Percentiles rank a stretch among this genome's conserved stretches.
Evolutionary conservation across 2,888 invertebrate species (phyloP).

Genomic region (Drosophila barbarae): DNA sequence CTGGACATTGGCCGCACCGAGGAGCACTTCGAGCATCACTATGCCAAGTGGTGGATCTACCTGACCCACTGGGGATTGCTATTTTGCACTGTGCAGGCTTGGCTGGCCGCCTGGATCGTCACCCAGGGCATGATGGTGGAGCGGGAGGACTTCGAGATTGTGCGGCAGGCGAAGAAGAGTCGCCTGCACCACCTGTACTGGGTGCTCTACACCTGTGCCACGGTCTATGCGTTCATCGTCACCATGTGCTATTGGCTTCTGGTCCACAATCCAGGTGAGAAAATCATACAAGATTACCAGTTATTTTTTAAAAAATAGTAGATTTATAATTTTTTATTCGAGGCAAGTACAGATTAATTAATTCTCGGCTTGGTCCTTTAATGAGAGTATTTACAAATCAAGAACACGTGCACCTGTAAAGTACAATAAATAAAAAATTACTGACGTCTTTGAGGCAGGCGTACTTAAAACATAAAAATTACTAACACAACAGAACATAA

Average conservation of each 20-base stretch:
- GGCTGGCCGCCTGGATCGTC: constrained; percentile 80
- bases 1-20: constrained; percentile 80
- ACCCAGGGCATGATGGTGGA: constrained; percentile 80
- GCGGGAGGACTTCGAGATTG: constrained; percentile 80
- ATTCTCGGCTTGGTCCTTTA: neutral
- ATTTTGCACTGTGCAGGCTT: constrained; percentile 79
- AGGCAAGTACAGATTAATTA: neutral
- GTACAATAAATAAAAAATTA: neutral
- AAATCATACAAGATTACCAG: neutral
- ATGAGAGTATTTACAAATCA: too few relatives aligned
- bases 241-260: constrained; percentile 81
- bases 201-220: constrained; percentile 79
- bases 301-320: neutral
- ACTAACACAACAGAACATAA: neutral
- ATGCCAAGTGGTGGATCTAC: constrained; percentile 80
- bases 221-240: constrained; percentile 80
- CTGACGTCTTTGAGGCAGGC: neutral
- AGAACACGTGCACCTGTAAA: neutral
- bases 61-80: constrained; percentile 80
- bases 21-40: constrained; percentile 79
- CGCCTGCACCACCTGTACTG: constrained; percentile 79
- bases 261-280: constrained; percentile 86
- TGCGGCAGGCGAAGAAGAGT: constrained; percentile 79
- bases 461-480: neutral
- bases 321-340: neutral